phyloP scores from a whole-genome alignment of 2,797 vertebrate genomes.

The Mus minutoides region DNA sequence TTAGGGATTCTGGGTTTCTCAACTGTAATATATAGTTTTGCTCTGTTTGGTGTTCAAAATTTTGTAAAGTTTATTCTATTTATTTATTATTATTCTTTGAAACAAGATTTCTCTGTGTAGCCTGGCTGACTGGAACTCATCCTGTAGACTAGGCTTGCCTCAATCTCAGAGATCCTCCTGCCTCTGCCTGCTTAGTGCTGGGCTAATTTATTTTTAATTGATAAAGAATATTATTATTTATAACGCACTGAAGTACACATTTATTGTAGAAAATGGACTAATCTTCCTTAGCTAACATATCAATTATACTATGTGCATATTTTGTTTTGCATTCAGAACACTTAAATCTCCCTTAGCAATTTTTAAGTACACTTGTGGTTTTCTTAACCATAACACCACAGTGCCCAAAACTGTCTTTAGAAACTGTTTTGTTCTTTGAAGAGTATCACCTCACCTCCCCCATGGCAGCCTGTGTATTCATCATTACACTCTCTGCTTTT shows the following conservation, averaged over 20 bases:
- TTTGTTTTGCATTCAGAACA: neutral
- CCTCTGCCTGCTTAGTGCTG: neutral
- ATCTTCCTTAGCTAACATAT: neutral
- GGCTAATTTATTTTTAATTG: neutral
- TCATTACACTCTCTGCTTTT: neutral
- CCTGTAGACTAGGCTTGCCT: neutral
- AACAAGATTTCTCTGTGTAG: neutral
- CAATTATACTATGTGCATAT: neutral
- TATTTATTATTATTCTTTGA: neutral
- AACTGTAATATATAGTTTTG: neutral
- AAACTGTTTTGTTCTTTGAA: neutral
- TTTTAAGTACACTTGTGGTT: neutral
- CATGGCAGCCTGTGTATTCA: fast-evolving
- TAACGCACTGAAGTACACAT: neutral
- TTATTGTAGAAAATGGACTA: neutral
- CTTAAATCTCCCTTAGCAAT: neutral
- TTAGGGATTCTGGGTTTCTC: neutral
- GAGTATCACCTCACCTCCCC: no score
- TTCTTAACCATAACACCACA: neutral
- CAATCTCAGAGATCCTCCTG: neutral
- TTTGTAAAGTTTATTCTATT: neutral
- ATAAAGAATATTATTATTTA: neutral
- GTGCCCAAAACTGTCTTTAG: neutral
- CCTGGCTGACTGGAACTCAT: neutral
- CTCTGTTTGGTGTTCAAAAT: neutral